Conservation (phyloP, 2,888 invertebrate genomes). For the Blomia tropicalis region DNA sequence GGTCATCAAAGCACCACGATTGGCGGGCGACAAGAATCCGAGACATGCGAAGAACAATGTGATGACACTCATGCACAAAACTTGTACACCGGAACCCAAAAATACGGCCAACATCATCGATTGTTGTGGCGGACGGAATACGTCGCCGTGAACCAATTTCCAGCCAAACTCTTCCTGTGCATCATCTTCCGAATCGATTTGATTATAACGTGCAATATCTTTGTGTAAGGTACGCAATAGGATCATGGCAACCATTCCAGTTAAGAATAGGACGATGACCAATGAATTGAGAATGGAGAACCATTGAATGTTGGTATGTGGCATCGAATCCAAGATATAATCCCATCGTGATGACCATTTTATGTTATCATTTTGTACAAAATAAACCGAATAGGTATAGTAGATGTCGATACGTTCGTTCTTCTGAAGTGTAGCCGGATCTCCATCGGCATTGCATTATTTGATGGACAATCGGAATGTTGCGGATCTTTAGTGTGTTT, state of each 20-base stretch:
- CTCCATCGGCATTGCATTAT: constrained; percentile 47
- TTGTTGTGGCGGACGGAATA: constrained; percentile 53
- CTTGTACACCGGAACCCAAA: constrained; percentile 90
- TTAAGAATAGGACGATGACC: constrained; percentile 72
- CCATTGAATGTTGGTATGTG: constrained; percentile 97
- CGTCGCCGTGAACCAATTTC: constrained; percentile 50
- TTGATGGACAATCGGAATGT: constrained; percentile 31
- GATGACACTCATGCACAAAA: constrained; percentile 84
- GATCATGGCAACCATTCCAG: constrained; percentile 99
- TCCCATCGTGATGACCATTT: constrained; percentile 99
- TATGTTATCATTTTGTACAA: constrained; percentile 48
- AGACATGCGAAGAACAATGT: constrained; percentile 94
- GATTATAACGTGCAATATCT: constrained; percentile 96
- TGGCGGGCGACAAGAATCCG: constrained; percentile 94
- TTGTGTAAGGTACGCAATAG: constrained; percentile 86
- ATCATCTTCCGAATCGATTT: constrained; percentile 49
- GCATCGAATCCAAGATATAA: constrained; percentile 94
- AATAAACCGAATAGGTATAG: constrained; percentile 68
- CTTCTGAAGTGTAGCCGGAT: constrained; percentile 46
- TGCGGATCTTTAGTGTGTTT: constrained; percentile 36
- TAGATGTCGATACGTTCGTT: constrained; percentile 47
- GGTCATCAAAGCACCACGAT: constrained; percentile 95
- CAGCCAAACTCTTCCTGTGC: constrained; percentile 67
- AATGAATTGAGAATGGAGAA: constrained; percentile 94
- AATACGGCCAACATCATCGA: constrained; percentile 91